phyloP scores from a whole-genome alignment of 2,113 vertebrate genomes.

The Felis chaus region DNA sequence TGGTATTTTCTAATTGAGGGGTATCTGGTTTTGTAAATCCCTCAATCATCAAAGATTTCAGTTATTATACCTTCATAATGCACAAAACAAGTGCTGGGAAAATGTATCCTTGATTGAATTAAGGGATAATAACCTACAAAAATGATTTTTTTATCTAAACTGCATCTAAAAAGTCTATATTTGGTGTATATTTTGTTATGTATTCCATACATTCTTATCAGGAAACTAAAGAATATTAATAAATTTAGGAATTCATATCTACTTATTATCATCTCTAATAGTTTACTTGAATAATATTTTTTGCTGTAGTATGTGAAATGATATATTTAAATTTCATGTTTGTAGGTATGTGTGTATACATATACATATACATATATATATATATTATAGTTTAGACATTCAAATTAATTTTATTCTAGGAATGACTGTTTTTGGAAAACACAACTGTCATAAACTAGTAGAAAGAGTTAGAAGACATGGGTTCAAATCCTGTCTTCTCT shows the following conservation, averaged over 20 bases:
- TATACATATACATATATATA: not conserved
- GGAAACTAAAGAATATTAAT: not conserved
- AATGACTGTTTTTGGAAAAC: conserved; percentile 22
- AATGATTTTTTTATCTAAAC: not conserved
- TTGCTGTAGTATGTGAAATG: not conserved
- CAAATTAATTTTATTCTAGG: not conserved
- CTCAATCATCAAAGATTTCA: not conserved
- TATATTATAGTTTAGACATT: not conserved
- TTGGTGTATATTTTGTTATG: not conserved
- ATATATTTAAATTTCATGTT: not conserved
- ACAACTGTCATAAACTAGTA: not conserved
- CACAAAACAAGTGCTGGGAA: not conserved
- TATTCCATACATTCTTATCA: not conserved
- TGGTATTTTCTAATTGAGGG: not conserved
- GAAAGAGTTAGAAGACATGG: not conserved
- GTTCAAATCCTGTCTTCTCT: not conserved
- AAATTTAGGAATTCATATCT: not conserved
- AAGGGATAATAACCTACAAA: not conserved
- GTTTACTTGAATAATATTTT: not conserved
- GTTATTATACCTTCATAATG: not conserved
- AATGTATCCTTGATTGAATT: not conserved
- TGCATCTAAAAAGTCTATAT: not conserved
- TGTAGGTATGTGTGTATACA: not conserved
- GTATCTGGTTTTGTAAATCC: not conserved
- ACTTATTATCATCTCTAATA: not conserved